Conservation (phyloP, 2,797 vertebrate species). For the Cyprinella venusta region DNA sequence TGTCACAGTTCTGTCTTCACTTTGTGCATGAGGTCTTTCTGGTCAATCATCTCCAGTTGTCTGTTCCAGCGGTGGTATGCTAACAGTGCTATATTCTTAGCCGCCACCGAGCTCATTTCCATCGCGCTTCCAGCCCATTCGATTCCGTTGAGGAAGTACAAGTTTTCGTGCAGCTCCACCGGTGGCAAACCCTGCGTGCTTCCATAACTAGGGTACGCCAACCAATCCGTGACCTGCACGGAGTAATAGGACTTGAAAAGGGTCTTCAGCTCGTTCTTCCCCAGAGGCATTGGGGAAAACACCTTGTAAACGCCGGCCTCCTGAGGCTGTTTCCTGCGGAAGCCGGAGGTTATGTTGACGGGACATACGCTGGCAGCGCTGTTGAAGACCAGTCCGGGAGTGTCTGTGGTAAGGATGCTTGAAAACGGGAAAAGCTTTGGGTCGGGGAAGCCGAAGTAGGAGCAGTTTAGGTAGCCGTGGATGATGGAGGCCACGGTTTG, state of each 20-base stretch:
- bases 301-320: slow-evolving; percentile 95
- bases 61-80: slow-evolving; percentile 95
- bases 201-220: slow-evolving; percentile 85
- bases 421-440: slow-evolving; percentile 95
- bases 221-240: slow-evolving; percentile 92
- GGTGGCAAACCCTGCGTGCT: slow-evolving; percentile 81
- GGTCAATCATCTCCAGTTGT: slow-evolving; percentile 93
- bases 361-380: slow-evolving; percentile 91
- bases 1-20: slow-evolving; percentile 96
- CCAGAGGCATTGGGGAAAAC: slow-evolving; percentile 85
- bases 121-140: slow-evolving; percentile 96
- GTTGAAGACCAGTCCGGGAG: slow-evolving; percentile 86
- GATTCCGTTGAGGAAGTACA: slow-evolving; percentile 93
- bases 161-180: slow-evolving; percentile 86
- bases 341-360: slow-evolving; percentile 87
- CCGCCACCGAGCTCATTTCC: slow-evolving; percentile 93
- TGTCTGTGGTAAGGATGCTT: slow-evolving; percentile 88
- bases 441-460: slow-evolving; percentile 93
- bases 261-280: slow-evolving; percentile 89
- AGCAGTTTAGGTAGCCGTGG: slow-evolving; percentile 97
- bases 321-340: slow-evolving; percentile 93
- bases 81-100: slow-evolving; percentile 95
- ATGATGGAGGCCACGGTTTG: slow-evolving; percentile 88
- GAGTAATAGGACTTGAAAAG: slow-evolving; percentile 99
- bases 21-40: slow-evolving; percentile 95